Conservation (phyloP, 2,797 vertebrate genomes). For the Taenioides sp. region DNA sequence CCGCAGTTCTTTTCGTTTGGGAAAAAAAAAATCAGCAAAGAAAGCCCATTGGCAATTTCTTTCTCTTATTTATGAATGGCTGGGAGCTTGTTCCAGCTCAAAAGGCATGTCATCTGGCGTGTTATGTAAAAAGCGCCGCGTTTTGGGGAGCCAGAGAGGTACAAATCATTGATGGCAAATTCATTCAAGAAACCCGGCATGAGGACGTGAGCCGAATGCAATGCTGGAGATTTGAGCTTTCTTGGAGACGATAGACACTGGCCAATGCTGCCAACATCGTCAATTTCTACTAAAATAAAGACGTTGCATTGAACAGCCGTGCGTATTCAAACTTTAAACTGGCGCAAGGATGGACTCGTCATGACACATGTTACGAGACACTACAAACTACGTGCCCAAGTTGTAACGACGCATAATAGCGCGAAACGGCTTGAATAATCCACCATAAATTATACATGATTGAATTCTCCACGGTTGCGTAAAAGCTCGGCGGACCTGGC, state of each 20-base stretch:
- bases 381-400: not conserved
- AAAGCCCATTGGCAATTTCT: conserved; percentile 10
- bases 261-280: conserved; percentile 44
- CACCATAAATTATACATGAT: conserved; percentile 48
- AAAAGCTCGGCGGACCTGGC: conserved; percentile 22
- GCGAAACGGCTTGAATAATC: conserved; percentile 26
- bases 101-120: conserved; percentile 54
- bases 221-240: conserved; percentile 41
- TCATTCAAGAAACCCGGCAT: conserved; percentile 81
- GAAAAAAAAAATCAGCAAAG: not conserved
- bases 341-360: conserved; percentile 14
- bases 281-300: not conserved
- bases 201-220: conserved; percentile 83
- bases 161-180: conserved; percentile 71
- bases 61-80: conserved; percentile 34
- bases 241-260: conserved; percentile 41
- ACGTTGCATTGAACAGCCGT: conserved; percentile 5
- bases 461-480: conserved; percentile 38
- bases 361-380: conserved; percentile 10
- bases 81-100: conserved; percentile 31
- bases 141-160: conserved; percentile 45
- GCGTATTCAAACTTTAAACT: conserved; percentile 15
- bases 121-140: conserved; percentile 57
- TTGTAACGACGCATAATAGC: conserved; percentile 7
- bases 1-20: conserved; percentile 60